A percentile compares a stretch with the other conserved stretches of the same genome.
phyloP scores from a whole-genome alignment of 92 coral and sea anemone species.

The Umimayanthus kanabou region DNA sequence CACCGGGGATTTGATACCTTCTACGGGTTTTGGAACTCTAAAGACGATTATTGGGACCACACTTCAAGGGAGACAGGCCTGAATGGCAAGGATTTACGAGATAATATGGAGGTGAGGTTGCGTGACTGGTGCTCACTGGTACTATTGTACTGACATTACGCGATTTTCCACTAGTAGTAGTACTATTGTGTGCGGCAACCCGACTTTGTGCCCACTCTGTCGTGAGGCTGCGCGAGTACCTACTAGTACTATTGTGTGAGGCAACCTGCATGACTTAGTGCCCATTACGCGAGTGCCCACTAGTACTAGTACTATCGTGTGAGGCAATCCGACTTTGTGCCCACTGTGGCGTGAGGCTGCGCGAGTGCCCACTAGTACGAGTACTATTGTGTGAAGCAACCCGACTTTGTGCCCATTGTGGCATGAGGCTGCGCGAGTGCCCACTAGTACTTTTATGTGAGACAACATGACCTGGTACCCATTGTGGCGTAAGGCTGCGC shows the following conservation, averaged over 20 bases:
- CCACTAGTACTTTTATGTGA: not conserved
- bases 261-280: not conserved
- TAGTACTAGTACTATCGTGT: not conserved
- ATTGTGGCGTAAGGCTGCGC: not conserved
- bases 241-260: not conserved
- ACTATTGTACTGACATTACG: too few species aligned
- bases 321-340: not conserved
- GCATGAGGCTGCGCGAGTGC: not conserved
- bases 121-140: not conserved
- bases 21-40: constrained; percentile 91
- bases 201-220: not conserved
- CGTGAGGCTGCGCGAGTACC: not conserved
- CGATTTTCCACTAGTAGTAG: too few species aligned
- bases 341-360: not conserved
- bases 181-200: not conserved
- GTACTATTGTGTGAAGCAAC: not conserved
- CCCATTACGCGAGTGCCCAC: not conserved
- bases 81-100: constrained; percentile 84
- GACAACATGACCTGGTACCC: not conserved
- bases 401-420: not conserved
- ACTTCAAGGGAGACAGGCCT: constrained; percentile 72
- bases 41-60: constrained; percentile 99
- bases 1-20: constrained; percentile 90
- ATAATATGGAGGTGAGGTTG: constrained; percentile 69
- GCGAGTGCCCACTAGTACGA: too few species aligned